Conservation (phyloP, 2,797 vertebrate species). For the Toxotes lorentzi region DNA sequence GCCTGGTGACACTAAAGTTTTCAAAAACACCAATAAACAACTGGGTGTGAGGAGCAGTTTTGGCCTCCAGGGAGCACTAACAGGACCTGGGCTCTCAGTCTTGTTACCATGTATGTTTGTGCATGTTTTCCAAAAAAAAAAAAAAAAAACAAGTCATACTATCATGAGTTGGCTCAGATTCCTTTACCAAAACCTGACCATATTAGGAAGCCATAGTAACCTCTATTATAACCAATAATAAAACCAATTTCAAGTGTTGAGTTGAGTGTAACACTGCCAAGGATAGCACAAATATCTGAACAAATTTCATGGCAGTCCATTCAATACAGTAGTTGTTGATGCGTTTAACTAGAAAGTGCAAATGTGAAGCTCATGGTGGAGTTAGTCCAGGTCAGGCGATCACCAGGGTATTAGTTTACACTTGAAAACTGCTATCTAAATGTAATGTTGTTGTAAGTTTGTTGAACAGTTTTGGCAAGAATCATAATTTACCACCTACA, state of each 20-base stretch:
- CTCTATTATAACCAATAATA: not conserved
- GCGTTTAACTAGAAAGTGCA: too few species aligned
- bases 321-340: too few species aligned
- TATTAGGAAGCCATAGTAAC: too few species aligned
- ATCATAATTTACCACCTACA: too few species aligned
- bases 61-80: not conserved
- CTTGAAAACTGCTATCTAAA: too few species aligned
- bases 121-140: not conserved
- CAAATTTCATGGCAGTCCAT: too few species aligned
- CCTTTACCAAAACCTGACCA: not conserved
- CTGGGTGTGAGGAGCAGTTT: not conserved
- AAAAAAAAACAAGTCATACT: not conserved
- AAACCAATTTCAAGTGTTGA: not conserved
- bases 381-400: too few species aligned
- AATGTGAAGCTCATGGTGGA: too few species aligned
- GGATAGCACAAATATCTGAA: too few species aligned
- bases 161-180: slow-evolving; percentile 2
- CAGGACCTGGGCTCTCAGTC: not conserved
- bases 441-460: too few species aligned
- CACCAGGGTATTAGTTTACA: too few species aligned
- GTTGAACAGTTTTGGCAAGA: too few species aligned
- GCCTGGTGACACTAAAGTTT: not conserved
- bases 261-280: not conserved
- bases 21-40: not conserved
- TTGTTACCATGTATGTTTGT: not conserved